Evolutionary conservation across 2,113 vertebrate species (phyloP).

Genomic region (Cavia aperea): DNA sequence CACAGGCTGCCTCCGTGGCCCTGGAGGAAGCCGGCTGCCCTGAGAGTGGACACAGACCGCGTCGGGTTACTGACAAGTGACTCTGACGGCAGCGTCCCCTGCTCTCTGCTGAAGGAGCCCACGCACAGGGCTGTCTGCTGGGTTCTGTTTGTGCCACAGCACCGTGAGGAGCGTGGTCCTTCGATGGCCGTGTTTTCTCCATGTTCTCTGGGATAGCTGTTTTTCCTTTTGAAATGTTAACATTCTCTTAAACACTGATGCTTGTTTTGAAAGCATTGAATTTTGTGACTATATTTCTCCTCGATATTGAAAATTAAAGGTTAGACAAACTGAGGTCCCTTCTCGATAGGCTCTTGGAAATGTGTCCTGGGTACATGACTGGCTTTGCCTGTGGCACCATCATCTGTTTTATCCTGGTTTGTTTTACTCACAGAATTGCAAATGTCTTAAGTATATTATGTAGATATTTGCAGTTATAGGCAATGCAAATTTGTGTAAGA

Average conservation of each 20-base stretch:
- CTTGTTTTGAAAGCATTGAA: not conserved
- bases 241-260: not conserved
- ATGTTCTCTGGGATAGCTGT: not conserved
- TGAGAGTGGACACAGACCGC: not conserved
- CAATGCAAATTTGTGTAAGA: not conserved
- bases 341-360: not conserved
- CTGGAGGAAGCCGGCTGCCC: not conserved
- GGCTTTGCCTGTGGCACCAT: not conserved
- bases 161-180: not conserved
- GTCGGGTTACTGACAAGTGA: not conserved
- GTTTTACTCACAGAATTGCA: not conserved
- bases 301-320: not conserved
- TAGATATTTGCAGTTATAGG: not conserved
- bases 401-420: not conserved
- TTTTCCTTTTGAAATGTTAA: not conserved
- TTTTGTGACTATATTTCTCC: not conserved
- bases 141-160: not conserved
- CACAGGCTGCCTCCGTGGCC: not conserved
- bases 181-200: not conserved
- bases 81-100: not conserved
- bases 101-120: not conserved
- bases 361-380: not conserved
- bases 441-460: not conserved
- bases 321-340: not conserved
- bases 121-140: rapidly evolving